Conservation (phyloP, 1,140 invertebrate genomes). For the Araneus ventricosus region DNA sequence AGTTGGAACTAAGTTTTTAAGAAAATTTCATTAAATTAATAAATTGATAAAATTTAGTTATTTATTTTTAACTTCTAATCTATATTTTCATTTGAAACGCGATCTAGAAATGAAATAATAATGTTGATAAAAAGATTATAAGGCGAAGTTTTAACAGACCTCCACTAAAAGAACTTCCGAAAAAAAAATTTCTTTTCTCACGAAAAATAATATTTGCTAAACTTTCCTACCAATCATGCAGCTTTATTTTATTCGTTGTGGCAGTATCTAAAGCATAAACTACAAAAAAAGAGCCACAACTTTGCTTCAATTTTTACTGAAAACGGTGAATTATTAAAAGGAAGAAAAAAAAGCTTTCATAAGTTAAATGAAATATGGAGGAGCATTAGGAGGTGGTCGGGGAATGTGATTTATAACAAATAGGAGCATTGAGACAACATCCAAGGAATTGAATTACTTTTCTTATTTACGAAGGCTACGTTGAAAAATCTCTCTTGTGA, state of each 20-base stretch:
- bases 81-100: too few species aligned
- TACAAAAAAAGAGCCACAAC: not conserved
- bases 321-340: slow-evolving; percentile 17
- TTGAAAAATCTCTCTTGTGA: slow-evolving; percentile 46
- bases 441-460: slow-evolving; percentile 54
- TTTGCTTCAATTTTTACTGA: not conserved
- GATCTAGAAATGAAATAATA: too few species aligned
- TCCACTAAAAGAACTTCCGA: not conserved
- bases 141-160: not conserved
- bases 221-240: not conserved
- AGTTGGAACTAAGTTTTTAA: too few species aligned
- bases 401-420: slow-evolving; percentile 56
- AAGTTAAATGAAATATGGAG: slow-evolving; percentile 54
- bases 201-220: not conserved
- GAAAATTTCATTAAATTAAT: too few species aligned
- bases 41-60: too few species aligned
- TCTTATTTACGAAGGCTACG: slow-evolving; percentile 43
- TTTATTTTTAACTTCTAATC: too few species aligned
- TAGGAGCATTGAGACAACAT: slow-evolving; percentile 46
- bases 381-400: not conserved
- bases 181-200: not conserved
- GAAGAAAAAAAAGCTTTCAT: not conserved
- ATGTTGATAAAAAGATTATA: not conserved
- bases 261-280: not conserved
- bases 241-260: not conserved